Evolutionary conservation across 1,140 invertebrate genomes (phyloP).

Genomic region (Drosophila nikananu): DNA sequence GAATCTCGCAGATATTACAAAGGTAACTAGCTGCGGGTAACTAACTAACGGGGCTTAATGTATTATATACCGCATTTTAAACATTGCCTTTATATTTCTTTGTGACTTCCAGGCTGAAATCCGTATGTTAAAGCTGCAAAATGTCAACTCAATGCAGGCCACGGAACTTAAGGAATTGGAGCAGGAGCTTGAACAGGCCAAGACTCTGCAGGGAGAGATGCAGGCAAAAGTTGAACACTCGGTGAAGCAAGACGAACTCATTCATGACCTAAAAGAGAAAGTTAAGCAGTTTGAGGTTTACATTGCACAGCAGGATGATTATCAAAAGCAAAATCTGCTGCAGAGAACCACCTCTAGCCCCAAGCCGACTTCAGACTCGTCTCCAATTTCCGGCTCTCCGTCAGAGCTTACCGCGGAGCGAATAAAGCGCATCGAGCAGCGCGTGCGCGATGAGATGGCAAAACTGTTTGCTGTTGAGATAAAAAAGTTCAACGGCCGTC

Average conservation of each 20-base stretch:
- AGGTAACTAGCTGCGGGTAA: conserved; percentile 37
- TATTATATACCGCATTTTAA: neutral
- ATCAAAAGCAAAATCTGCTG: conserved; percentile 4
- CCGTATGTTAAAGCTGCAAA: conserved; percentile 71
- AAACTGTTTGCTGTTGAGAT: conserved; percentile 87
- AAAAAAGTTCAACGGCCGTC: conserved; percentile 85
- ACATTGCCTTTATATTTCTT: neutral
- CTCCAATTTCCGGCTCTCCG: conserved; percentile 5
- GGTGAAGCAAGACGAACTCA: conserved; percentile 85
- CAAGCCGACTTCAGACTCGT: neutral
- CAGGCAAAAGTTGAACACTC: conserved; percentile 65
- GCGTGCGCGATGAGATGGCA: conserved; percentile 87
- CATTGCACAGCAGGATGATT: conserved; percentile 65
- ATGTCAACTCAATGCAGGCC: conserved; percentile 56
- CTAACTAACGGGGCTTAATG: too few relatives aligned
- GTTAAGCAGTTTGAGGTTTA: conserved; percentile 87
- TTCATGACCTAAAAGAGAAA: conserved; percentile 86
- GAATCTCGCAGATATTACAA: conserved; percentile 70
- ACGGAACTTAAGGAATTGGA: conserved; percentile 62
- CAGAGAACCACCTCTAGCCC: conserved; percentile 13
- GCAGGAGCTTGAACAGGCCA: conserved; percentile 54
- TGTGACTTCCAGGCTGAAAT: conserved; percentile 69
- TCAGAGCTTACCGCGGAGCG: conserved; percentile 53
- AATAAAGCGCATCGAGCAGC: conserved; percentile 74
- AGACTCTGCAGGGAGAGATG: conserved; percentile 47